Conservation (phyloP, 1,140 invertebrate genomes). For the Drosophila parvula region DNA sequence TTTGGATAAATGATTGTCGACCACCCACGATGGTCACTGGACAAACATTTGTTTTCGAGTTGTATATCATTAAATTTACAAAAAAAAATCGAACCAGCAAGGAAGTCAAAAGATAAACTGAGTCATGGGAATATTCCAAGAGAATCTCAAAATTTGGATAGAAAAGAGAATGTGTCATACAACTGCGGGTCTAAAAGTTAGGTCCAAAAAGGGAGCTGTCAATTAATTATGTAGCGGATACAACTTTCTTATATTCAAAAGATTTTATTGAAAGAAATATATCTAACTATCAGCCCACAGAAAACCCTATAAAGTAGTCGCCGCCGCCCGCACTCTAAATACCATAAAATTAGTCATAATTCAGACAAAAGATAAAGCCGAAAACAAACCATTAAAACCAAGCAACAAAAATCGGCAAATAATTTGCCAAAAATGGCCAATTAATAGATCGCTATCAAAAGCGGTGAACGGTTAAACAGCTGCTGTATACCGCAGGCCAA, state of each 20-base stretch:
- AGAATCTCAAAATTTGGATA: neutral
- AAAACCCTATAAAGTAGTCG: slow-evolving; percentile 11
- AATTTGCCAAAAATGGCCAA: slow-evolving; percentile 65
- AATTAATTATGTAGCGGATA: slow-evolving; percentile 6
- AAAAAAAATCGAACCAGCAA: slow-evolving; percentile 34
- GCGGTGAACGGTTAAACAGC: slow-evolving; percentile 49
- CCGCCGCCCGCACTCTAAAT: slow-evolving; percentile 69
- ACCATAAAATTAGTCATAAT: slow-evolving; percentile 69
- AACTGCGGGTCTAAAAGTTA: neutral
- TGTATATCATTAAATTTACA: slow-evolving; percentile 42
- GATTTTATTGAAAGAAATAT: neutral
- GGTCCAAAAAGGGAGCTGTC: neutral
- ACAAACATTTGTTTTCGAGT: slow-evolving; percentile 51
- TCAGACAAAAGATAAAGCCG: slow-evolving; percentile 39
- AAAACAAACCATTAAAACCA: slow-evolving; percentile 31
- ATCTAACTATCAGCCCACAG: neutral
- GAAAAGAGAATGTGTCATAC: slow-evolving; percentile 1
- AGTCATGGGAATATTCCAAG: slow-evolving; percentile 31
- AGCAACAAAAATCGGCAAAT: slow-evolving; percentile 30
- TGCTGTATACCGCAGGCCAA: slow-evolving; percentile 34
- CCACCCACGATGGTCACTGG: slow-evolving; percentile 63
- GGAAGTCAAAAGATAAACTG: slow-evolving; percentile 23
- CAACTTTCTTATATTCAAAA: slow-evolving; percentile 9
- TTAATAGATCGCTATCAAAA: slow-evolving; percentile 51
- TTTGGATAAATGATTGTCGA: slow-evolving; percentile 32